Base-by-base conservation (phyloP, 1,140 invertebrate species). In the Dufourea novaeangliae region DNA sequence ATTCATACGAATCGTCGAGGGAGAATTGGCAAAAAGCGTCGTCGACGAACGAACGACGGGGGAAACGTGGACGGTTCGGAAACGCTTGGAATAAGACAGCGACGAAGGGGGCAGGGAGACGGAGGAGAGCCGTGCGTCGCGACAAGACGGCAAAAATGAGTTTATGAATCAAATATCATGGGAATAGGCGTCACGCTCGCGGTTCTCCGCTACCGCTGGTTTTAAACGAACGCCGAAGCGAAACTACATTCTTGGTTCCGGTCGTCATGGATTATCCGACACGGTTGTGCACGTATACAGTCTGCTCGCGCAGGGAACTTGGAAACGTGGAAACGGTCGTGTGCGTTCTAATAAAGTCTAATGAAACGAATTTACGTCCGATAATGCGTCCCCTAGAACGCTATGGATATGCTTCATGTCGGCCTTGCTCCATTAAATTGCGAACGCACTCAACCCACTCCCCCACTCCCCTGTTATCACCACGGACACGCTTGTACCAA, bases 321-420 rank as follows among this genome's bases (percentile, higher is more conserved):
- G 44, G 57, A 37, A 72, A 61, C 50, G 72, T 66, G 64, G 50
- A 68, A 76, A 76, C 41, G 39, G 14, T 17, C 63, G 44, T 56
- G 46, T 63, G 59, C 8, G 73, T 59, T 78, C 76, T 78, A 79
- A 79, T 79, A 74, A 73, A 78, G 76, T 78, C 76, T 64, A 74
- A 57, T 66, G 61, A 78, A 78, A 79, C 70, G 70, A 74, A 79
- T 79, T 74, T 79, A 79, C 62, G 62, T 52, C 22, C 59, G 73
- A 79, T 75, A 63, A 78, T 78, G 73, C 64, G 64, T 68, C 64
- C 71, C 50, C 8, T 68, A 59, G 73, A 75, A 75, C 20, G 64
- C 39, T 46, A 68, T 68, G 63, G 63, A 68, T 68, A 75, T 59
- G 73, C 73, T 75, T 75, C 73, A 46, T 75, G 73, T 29, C 61